These are phyloP conservation scores for Pangasius djambal DNA, from an alignment of 2,797 vertebrate genomes.

Conservation along the genomic window DNA sequence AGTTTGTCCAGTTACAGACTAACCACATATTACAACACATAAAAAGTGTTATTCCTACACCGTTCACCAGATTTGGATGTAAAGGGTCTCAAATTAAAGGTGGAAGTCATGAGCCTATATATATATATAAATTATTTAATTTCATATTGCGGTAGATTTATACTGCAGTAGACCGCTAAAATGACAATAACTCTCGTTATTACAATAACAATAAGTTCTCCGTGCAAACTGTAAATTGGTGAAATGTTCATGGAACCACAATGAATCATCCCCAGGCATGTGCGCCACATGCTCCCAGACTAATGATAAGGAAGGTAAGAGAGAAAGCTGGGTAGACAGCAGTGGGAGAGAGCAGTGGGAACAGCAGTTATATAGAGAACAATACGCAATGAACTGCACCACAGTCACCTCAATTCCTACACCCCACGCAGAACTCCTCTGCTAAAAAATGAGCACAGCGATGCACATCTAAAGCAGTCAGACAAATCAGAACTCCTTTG, in stretches of 20 bases:
- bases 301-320: conserved; percentile 25
- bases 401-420: background rate
- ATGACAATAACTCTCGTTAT: no score
- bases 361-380: conserved; percentile 9
- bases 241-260: background rate
- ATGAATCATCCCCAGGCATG: background rate
- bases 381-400: conserved; percentile 7
- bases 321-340: conserved; percentile 20
- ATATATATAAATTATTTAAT: background rate
- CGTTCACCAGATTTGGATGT: background rate
- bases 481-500: background rate
- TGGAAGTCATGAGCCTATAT: background rate
- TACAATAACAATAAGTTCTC: background rate
- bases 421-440: background rate
- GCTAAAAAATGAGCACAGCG: background rate
- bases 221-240: background rate
- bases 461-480: background rate
- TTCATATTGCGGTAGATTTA: background rate
- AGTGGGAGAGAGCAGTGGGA: conserved; percentile 4
- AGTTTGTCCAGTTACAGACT: background rate
- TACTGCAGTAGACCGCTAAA: background rate
- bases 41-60: background rate
- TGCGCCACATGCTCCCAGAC: background rate
- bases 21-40: background rate
- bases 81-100: background rate